A percentile compares a stretch with the other conserved stretches of the same genome.
phyloP scores from a whole-genome alignment of 2,113 vertebrate species.

The Cottus gobio region DNA sequence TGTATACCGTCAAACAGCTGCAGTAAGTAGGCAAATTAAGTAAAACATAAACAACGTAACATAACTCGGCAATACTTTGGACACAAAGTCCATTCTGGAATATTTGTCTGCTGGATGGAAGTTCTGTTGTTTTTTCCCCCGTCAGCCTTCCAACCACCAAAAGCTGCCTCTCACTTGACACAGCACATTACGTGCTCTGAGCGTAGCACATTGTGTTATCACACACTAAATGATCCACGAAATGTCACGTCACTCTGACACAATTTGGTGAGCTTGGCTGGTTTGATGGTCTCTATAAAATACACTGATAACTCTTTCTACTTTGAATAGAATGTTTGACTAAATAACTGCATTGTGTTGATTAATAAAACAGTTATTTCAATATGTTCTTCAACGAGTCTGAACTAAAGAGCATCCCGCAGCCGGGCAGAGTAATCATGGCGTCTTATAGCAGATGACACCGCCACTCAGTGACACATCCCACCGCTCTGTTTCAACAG shows the following conservation, averaged over 20 bases:
- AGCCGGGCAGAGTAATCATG: background rate
- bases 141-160: no score
- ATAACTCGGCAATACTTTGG: background rate
- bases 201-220: no score
- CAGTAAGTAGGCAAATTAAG: background rate
- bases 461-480: constrained; percentile 22
- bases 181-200: no score
- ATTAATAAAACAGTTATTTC: background rate
- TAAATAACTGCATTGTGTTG: background rate
- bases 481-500: background rate
- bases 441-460: constrained; percentile 3
- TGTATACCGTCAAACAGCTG: no score
- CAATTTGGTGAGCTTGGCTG: background rate
- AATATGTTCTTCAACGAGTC: background rate
- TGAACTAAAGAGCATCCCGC: background rate
- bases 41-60: background rate
- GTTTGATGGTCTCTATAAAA: background rate
- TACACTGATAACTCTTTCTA: background rate
- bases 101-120: no score
- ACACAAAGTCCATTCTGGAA: no score
- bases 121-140: no score
- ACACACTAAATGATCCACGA: no score
- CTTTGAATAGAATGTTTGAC: background rate
- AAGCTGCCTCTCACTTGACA: no score
- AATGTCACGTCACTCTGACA: background rate